Evolutionary conservation across 2,797 vertebrate species (phyloP), one percentile per base, ranked within the genome.

Genomic region (Chelmon rostratus): DNA sequence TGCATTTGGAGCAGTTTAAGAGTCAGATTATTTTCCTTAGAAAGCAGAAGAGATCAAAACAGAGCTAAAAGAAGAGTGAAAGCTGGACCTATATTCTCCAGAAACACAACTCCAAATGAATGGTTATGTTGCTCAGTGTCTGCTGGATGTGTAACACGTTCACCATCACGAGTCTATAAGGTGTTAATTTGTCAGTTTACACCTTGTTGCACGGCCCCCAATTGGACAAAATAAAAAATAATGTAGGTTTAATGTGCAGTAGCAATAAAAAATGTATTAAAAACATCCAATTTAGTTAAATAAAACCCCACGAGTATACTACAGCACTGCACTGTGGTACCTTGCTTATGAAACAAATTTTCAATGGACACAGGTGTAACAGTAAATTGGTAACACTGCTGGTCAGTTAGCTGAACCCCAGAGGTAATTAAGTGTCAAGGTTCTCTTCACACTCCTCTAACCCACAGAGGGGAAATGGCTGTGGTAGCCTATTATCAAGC

Each of bases 401-500:
- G 47, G 73, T 57, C 76, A 79, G 76, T 68, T 70, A 82, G 28
- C 68, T 70, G 59, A 84, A 73, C 37, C 72, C 52, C 53, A 72
- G 67, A 76, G 52, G 69, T 78, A 85, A 85, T 73, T 61, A 78
- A 71, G 49, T 73, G 56, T 61, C 3, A 21, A 57, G 35, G 54
- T 81, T 76, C 13, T 70, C 75, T 53, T 79, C 76, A 81, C 70
- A 76, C 49, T 76, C 28, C 53, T 67, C 57, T 72, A 62, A 69
- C 37, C 57, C 52, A 77, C 62, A 66, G 25, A 63, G 59, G 75
- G 46, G 67, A 86, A 91, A 91, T 91, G 76, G 94, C 94, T 95
- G 94, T 94, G 93, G 91, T 94, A 95, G 89, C 85, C 91, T 91
- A 86, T 94, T 96, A 97, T 96, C 95, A 95, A 96, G 94, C 94